Base-by-base conservation (phyloP, 1,140 invertebrate genomes). In the Bombus superbus region DNA sequence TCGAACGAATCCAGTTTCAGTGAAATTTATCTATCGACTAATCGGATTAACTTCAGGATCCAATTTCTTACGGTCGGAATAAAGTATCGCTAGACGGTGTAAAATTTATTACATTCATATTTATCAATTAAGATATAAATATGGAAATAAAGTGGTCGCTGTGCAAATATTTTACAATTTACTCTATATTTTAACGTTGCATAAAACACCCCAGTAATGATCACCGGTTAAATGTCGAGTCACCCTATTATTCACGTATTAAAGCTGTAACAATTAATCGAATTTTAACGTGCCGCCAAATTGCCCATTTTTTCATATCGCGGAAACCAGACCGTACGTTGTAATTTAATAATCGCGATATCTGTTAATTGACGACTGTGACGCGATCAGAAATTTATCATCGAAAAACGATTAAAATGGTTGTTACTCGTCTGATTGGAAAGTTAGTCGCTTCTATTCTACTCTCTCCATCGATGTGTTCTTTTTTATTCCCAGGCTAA, bases 401-500 rank as follows among this genome's bases (percentile, higher is more conserved):
- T 13, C 22, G 42, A 25, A 10, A 53, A 35, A 22, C 32, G 1
- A 75, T 75, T 53, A 53, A 47, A 75, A 75, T 53, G 9, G 1
- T 10, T 47, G 28, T 25, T 44, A 5, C 22, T 77, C 38, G 13
- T 25, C 2, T 38, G 28, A 38, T 22, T 53, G 72, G n/a, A 75
- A n/a, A 53, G 28, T 10, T n/a, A 8, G 53, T 18, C 32, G 5
- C 8, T 18, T 38, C 62, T 9, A 40, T 40, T 71, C 3, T 22
- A 18, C 10, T 8, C n/a, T 9, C 8, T 25, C n/a, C 9, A 11
- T 35, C 40, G n/a, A 3, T 42, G n/a, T 38, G 76, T 66, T 66
- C 59, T 11, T 78, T 78, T 79, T 79, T 38, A 57, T 57, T 79
- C n/a, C n/a, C 47, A 2, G 3, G n/a, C 78, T 80, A 80, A 80